phyloP scores from a whole-genome alignment of 2,888 invertebrate genomes.

The Tipula confusa region DNA sequence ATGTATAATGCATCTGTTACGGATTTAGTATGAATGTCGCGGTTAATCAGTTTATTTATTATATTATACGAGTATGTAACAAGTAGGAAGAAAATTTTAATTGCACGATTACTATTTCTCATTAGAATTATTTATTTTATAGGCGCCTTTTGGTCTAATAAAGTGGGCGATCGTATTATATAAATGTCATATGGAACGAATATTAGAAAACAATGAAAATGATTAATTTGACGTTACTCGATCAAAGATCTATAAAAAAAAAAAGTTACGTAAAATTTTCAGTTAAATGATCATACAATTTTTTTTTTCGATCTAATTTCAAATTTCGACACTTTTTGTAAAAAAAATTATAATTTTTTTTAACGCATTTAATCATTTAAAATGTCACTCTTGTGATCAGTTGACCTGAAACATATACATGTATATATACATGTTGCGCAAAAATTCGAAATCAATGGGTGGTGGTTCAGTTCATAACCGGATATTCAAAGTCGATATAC shows the following conservation, averaged over 20 bases:
- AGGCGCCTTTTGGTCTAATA: background rate
- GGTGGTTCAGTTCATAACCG: background rate
- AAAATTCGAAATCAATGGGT: background rate
- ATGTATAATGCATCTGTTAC: background rate
- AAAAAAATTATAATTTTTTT: background rate
- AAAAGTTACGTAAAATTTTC: background rate
- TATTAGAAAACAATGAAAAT: background rate
- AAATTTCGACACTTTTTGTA: background rate
- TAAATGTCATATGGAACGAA: background rate
- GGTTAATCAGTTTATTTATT: background rate
- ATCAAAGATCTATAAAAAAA: background rate
- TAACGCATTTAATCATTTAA: background rate
- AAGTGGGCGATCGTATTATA: background rate
- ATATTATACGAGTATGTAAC: no score
- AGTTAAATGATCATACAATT: background rate
- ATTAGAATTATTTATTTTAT: background rate
- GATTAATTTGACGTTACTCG: background rate
- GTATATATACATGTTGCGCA: background rate
- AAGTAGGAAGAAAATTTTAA: background rate
- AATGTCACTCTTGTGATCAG: background rate
- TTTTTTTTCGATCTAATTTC: background rate
- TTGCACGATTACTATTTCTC: background rate
- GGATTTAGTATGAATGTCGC: background rate
- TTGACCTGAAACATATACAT: background rate
- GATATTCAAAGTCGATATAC: background rate